A percentile compares a stretch with the other conserved stretches of the same genome.
Evolutionary conservation across 2,113 vertebrate species (phyloP).

Genomic region (Neodon shergylaensis): DNA sequence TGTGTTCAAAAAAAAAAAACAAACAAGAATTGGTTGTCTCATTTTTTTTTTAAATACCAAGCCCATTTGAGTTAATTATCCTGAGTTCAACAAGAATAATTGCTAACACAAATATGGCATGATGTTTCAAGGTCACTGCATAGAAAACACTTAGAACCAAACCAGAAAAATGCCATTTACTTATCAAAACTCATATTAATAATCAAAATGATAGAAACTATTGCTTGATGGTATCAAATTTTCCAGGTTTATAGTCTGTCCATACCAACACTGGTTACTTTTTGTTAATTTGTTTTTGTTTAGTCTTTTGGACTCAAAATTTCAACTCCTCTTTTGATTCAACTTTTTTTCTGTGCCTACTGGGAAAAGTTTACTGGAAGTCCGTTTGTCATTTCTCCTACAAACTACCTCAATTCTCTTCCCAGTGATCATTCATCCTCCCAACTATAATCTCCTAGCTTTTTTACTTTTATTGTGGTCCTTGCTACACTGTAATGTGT

Average conservation of each 20-base stretch:
- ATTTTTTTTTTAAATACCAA: constrained; percentile 40
- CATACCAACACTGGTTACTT: not conserved
- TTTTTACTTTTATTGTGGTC: not conserved
- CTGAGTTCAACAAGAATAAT: constrained; percentile 6
- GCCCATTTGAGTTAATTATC: not conserved
- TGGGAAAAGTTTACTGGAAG: constrained; percentile 1
- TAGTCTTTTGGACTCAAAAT: not conserved
- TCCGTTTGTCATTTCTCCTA: not conserved
- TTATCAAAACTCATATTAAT: not conserved
- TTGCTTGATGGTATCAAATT: not conserved
- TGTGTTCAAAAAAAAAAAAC: not conserved
- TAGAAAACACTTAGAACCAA: constrained; percentile 37
- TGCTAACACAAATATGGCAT: constrained; percentile 10
- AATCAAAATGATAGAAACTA: not conserved
- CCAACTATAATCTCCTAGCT: not conserved
- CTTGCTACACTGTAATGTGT: not conserved
- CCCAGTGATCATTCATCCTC: not conserved
- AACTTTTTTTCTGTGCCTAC: not conserved
- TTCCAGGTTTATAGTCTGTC: not conserved
- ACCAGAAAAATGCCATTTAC: not conserved
- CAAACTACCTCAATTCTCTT: constrained; percentile 11
- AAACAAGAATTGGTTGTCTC: not conserved
- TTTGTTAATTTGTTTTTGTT: not conserved
- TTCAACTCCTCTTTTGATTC: not conserved
- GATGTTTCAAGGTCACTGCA: not conserved